Evolutionary conservation across 2,113 vertebrate genomes (phyloP), one percentile per base, ranked within the genome.

Genomic region (Caloenas nicobarica): DNA sequence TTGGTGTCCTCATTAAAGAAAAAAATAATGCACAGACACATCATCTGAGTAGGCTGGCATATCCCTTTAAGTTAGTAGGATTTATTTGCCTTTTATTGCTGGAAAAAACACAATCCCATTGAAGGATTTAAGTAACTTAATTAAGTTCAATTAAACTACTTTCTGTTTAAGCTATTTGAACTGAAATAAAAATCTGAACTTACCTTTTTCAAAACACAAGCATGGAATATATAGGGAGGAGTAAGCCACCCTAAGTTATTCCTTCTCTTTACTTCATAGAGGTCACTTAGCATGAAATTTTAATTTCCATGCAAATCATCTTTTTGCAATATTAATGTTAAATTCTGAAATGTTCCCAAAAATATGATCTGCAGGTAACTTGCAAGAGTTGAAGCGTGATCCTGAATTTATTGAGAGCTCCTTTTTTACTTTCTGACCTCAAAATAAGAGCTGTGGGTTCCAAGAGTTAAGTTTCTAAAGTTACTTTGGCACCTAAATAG

Each of bases 311-410:
- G 81, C 66, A 91, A 83, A 48, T 86, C 16, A 31, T 64, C 28
- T 46, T 89, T 95, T 89, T 97, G 82, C 65, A 95, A 17, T 93
- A 93, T 92, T 93, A 81, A 94, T 95, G 28, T 86, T 82, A 84
- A 58, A 44, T 76, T 95, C 26, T 42, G 53, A 87, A 94, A 90
- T 40, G 60, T 57, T 92, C 33, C 71, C 44, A 53, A 69, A 92
- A 89, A 66, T 69, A 16, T 0, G 0, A 19, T 64, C 28, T 83
- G 13, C 62, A 69, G 81, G 79, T 80, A 88, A 86, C 60, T 81
- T 81, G 10, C 8, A 83, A 48, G 7, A 9, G 23, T 61, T 78
- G 51, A 48, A 53, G 64, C 1, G 0, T 50, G 50, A 66, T 44
- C 12, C n/a, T 72, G 79, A 56, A 56, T 80, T 93, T 84, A 53